These are phyloP conservation scores for Liposcelis brunnea DNA, from an alignment of 2,888 invertebrate genomes.

Conservation along the genomic window DNA sequence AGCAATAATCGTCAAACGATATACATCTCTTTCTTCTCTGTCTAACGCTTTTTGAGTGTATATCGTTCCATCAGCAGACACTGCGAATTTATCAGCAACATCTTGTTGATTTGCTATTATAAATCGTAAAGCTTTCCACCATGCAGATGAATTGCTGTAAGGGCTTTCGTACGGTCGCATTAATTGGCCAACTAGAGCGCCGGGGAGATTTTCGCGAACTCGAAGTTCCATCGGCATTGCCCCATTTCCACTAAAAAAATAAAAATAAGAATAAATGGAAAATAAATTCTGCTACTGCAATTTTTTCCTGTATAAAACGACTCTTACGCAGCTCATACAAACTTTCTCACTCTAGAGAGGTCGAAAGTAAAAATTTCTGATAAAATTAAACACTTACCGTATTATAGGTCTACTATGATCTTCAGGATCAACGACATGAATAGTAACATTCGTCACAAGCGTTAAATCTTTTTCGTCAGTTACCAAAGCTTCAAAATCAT, in stretches of 20 bases:
- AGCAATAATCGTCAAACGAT: conserved; percentile 61
- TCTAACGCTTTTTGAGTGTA: conserved; percentile 59
- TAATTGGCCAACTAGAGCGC: conserved; percentile 54
- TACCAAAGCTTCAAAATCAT: conserved; percentile 70
- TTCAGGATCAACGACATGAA: conserved; percentile 63
- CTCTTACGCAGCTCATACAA: no score
- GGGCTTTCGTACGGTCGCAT: conserved; percentile 26
- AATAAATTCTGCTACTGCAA: conserved; percentile 12
- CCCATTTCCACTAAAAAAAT: conserved; percentile 39
- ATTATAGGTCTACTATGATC: conserved; percentile 48
- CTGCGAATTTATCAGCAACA: conserved; percentile 57
- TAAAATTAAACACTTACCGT: conserved; percentile 31
- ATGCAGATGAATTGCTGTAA: conserved; percentile 19
- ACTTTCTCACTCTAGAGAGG: no score
- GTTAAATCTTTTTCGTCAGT: conserved; percentile 45
- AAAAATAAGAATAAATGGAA: conserved; percentile 10
- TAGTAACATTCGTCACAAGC: conserved; percentile 64
- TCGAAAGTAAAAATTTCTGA: no score
- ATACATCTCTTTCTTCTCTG: conserved; percentile 52
- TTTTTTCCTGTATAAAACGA: no score
- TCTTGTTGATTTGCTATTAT: conserved; percentile 71
- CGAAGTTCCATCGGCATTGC: conserved; percentile 55
- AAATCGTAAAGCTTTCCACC: conserved; percentile 40
- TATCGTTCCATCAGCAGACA: conserved; percentile 60
- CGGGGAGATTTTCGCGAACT: conserved; percentile 57